Conservation (phyloP, 2,888 invertebrate species). For the Hydriomena furcata region DNA sequence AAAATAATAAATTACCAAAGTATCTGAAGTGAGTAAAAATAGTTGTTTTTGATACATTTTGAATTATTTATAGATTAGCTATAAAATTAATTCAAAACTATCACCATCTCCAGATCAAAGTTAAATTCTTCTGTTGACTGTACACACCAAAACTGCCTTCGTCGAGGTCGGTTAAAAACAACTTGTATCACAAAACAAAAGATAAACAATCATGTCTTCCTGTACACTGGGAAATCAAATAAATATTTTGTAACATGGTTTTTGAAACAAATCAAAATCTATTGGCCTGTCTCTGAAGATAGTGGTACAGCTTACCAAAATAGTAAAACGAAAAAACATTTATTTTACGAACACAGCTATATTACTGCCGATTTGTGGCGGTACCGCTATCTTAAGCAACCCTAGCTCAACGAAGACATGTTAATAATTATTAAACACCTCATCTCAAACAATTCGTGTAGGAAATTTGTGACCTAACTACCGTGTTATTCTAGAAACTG, state of each 20-base stretch:
- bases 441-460: constrained; percentile 35
- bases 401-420: constrained; percentile 26
- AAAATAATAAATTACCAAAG: too few species aligned
- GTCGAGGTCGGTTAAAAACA: constrained; percentile 11
- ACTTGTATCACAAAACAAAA: constrained; percentile 52
- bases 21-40: too few species aligned
- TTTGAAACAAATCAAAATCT: constrained; percentile 38
- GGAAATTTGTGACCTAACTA: constrained; percentile 38
- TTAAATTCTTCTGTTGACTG: too few species aligned
- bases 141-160: not conserved
- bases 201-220: constrained; percentile 45
- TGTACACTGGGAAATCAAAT: constrained; percentile 44
- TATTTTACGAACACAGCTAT: too few species aligned
- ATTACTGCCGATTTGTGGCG: not conserved
- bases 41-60: too few species aligned
- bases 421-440: constrained; percentile 30
- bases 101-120: too few species aligned
- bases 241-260: constrained; percentile 41
- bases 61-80: too few species aligned
- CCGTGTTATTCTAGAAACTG: constrained; percentile 57
- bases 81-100: too few species aligned
- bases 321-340: too few species aligned
- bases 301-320: not conserved
- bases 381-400: not conserved
- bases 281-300: not conserved